Base-by-base conservation (phyloP, 1,140 invertebrate species). In the Danaus melanippus region DNA sequence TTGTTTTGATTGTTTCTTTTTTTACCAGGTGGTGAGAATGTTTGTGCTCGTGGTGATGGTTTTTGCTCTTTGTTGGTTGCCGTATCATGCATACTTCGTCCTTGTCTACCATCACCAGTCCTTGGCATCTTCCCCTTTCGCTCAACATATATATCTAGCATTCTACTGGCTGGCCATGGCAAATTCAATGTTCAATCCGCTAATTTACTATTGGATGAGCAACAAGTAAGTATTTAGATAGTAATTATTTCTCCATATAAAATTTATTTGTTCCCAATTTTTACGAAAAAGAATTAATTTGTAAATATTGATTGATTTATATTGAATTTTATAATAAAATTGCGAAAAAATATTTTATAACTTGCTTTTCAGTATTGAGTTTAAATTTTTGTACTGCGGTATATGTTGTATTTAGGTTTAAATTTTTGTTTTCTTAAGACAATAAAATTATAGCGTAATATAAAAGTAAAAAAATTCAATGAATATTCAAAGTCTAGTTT, bases 81-180 rank as follows among this genome's bases (percentile, higher is more conserved):
- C 95, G 1, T 97, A 96, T 76, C 95, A 97, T 67, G 88, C 90
- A 40, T 97, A 94, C 84, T 97, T 94, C 86, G 93, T 95, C 69
- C 92, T 94, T 83, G 89, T 90, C 1, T 94, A 94, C 74, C 92
- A 93, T 71, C 89, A 95, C 74, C 90, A 90, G 53, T 87, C 90
- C 1, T 83, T 95, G 8, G 88, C 92, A 2, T 90, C 90, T 48
- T 90, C 87, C 10, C 88, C 89, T 15, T 92, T 93, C 70, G 91
- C 94, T 2, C 93, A 94, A 69, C 93, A 95, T 65, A 88, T 96
- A 46, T 94, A 92, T 74, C 79, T 97, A 5, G 89, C 89, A 5
- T 96, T 96, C 79, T 97, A 96, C 72, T 97, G 94, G 93, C 88
- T 97, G 10, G 95, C 95, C 8, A 97, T 97, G 95, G 93, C 93